Percentiles rank a stretch among this genome's conserved stretches.
Conservation (phyloP, 2,797 vertebrate species). For the Heterohyrax brucei region DNA sequence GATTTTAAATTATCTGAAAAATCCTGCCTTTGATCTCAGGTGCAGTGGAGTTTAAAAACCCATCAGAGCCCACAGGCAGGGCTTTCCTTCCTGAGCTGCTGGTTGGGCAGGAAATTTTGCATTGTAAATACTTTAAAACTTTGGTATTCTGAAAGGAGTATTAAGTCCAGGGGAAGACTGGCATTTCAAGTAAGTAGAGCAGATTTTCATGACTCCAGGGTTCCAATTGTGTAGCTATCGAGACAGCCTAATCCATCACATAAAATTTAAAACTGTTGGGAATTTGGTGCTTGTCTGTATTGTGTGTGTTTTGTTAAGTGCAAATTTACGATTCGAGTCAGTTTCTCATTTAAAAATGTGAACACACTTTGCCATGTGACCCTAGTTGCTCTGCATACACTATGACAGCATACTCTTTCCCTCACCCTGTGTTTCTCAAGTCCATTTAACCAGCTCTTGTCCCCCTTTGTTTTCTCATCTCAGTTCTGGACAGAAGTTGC, state of each 20-base stretch:
- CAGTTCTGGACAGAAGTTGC: too few relatives aligned
- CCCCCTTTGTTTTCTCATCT: too few relatives aligned
- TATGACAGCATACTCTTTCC: too few relatives aligned
- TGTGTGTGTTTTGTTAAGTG: not conserved
- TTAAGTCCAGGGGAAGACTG: constrained; percentile 45
- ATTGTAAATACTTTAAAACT: constrained; percentile 73
- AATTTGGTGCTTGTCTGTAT: not conserved
- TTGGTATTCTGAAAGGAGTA: constrained; percentile 73
- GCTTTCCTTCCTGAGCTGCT: constrained; percentile 70
- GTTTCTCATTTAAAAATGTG: too few relatives aligned
- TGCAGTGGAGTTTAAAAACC: constrained; percentile 55
- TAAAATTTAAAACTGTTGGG: not conserved
- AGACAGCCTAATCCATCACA: constrained; percentile 24
- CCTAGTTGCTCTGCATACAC: too few relatives aligned
- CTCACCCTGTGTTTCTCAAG: too few relatives aligned
- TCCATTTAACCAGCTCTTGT: too few relatives aligned
- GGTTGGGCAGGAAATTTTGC: constrained; percentile 73
- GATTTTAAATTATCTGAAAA: constrained; percentile 76
- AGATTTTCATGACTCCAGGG: not conserved
- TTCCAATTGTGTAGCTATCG: not conserved
- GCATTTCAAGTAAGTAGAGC: constrained; percentile 68
- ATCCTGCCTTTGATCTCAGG: constrained; percentile 81
- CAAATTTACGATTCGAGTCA: too few relatives aligned
- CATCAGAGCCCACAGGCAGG: constrained; percentile 37
- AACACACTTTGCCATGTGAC: too few relatives aligned